Conservation (phyloP, 2,888 invertebrate species). For the Anaspis maculata region DNA sequence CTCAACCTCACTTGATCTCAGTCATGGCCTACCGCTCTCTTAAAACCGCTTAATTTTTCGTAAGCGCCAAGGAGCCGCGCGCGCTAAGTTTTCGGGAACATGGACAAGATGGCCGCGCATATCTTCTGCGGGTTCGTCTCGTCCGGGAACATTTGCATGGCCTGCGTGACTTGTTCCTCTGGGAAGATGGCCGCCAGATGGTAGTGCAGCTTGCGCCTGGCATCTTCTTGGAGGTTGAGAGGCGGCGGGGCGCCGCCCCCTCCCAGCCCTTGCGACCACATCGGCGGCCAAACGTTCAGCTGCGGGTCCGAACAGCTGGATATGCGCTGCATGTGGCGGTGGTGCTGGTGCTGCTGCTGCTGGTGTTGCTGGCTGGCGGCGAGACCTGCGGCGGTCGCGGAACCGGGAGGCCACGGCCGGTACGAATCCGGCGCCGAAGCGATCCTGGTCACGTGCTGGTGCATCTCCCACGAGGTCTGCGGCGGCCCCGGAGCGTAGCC, state of each 20-base stretch:
- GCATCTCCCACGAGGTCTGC: slow-evolving; percentile 35
- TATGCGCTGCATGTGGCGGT: slow-evolving; percentile 41
- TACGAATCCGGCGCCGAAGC: slow-evolving; percentile 65
- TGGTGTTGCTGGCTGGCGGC: slow-evolving; percentile 22
- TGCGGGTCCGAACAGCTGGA: slow-evolving; percentile 57
- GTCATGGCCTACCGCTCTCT: too few relatives aligned
- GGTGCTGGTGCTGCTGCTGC: slow-evolving; percentile 22
- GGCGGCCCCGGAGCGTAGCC: slow-evolving; percentile 16
- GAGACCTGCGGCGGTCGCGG: slow-evolving; percentile 29
- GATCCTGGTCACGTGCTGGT: slow-evolving; percentile 60
- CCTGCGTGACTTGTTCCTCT: slow-evolving; percentile 79
- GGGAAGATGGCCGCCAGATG: slow-evolving; percentile 89
- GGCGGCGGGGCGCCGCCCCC: slow-evolving; percentile 23
- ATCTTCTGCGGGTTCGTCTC: slow-evolving; percentile 85
- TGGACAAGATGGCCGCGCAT: slow-evolving; percentile 75
- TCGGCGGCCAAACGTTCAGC: slow-evolving; percentile 47
- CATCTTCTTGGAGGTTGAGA: slow-evolving; percentile 50
- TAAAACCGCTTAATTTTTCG: slow-evolving; percentile 10
- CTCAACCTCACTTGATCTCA: too few relatives aligned
- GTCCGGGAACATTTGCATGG: slow-evolving; percentile 80
- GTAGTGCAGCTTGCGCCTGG: slow-evolving; percentile 70
- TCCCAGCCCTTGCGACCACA: slow-evolving; percentile 39
- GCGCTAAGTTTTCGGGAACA: slow-evolving; percentile 53
- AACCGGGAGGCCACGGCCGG: slow-evolving; percentile 46
- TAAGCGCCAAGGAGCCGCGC: slow-evolving; percentile 7